Conservation (phyloP, 2,888 invertebrate species). For the Acronicta leporina region DNA sequence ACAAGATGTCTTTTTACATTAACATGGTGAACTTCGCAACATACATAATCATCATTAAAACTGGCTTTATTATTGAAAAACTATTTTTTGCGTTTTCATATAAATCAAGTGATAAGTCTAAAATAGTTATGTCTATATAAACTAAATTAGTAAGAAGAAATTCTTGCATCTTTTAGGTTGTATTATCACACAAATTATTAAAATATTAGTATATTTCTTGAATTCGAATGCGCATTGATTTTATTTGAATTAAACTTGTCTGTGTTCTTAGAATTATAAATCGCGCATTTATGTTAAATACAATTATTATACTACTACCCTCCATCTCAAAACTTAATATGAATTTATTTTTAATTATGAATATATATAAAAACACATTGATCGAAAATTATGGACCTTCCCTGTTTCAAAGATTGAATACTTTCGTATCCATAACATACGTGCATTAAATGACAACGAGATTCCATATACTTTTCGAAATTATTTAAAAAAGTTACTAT, state of each 20-base stretch:
- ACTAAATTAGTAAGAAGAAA: too few relatives aligned
- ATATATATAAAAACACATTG: constrained; percentile 4
- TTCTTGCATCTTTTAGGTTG: too few relatives aligned
- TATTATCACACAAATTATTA: too few relatives aligned
- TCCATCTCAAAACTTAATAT: constrained; percentile 9
- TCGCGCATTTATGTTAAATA: background rate
- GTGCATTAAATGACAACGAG: constrained; percentile 11
- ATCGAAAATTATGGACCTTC: constrained; percentile 7
- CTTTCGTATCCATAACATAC: constrained; percentile 5
- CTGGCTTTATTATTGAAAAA: too few relatives aligned
- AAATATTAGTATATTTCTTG: too few relatives aligned
- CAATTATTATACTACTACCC: background rate
- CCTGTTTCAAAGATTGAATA: constrained; percentile 14
- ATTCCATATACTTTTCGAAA: constrained; percentile 21
- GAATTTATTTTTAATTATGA: constrained; percentile 1
- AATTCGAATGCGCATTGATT: background rate
- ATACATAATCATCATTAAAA: too few relatives aligned
- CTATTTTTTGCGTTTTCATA: too few relatives aligned
- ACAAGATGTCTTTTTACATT: background rate
- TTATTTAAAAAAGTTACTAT: constrained; percentile 3
- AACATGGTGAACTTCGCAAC: too few relatives aligned
- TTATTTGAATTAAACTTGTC: constrained; percentile 1
- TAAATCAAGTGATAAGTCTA: too few relatives aligned
- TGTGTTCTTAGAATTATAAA: too few relatives aligned
- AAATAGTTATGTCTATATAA: too few relatives aligned